phyloP scores from a whole-genome alignment of 2,113 vertebrate species.

The Nycticryphes semicollaris region DNA sequence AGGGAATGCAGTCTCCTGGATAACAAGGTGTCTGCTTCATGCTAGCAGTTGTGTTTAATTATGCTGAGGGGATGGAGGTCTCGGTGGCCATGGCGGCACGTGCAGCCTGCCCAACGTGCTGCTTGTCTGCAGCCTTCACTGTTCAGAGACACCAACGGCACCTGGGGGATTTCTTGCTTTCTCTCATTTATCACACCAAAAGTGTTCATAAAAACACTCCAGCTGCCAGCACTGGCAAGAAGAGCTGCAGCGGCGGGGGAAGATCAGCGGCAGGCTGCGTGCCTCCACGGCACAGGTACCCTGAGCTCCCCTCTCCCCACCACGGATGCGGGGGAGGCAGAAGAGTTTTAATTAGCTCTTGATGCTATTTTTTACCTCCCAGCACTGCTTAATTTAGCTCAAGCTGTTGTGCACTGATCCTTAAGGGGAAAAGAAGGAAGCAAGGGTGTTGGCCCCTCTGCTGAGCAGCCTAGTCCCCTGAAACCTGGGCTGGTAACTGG shows the following conservation, averaged over 20 bases:
- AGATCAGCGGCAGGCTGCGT: background rate
- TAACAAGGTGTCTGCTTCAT: background rate
- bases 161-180: background rate
- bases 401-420: background rate
- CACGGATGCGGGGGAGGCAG: background rate
- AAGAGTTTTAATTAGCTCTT: slow-evolving; percentile 39
- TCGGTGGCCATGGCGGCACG: rapidly evolving
- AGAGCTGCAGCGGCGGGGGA: background rate
- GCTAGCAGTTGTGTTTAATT: background rate
- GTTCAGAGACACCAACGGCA: rapidly evolving
- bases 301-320: background rate
- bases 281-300: background rate
- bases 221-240: background rate
- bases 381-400: slow-evolving; percentile 30
- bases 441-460: background rate
- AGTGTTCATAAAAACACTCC: background rate
- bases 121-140: background rate
- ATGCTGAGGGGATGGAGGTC: rapidly evolving
- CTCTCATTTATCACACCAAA: background rate
- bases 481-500: background rate
- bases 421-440: background rate
- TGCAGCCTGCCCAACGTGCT: rapidly evolving
- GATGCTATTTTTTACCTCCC: slow-evolving; percentile 37
- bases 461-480: background rate
- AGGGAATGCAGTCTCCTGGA: background rate